Base-by-base conservation (phyloP, 2,888 invertebrate species). In the Pandemis corylana region DNA sequence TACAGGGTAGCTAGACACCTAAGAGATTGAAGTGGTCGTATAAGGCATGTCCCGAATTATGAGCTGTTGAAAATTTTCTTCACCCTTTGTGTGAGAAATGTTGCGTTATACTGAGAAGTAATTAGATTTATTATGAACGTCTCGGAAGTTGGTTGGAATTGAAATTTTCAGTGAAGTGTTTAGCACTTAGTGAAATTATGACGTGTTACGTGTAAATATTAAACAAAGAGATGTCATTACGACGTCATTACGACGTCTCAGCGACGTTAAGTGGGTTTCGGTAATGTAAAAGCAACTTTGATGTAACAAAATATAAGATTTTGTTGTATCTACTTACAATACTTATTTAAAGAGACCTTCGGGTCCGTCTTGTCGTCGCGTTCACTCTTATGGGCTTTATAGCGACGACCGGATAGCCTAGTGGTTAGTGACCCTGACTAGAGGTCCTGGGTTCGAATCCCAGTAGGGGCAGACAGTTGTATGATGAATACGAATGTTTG, bases 1-100 rank as follows among this genome's bases (percentile, higher is more conserved):
- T 46, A 74, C 42, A 44, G 67, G 67, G 62, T 68, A 28, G 72
- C 59, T 28, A 59, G 59, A 15, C 66, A 62, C 51, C 74, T 74
- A 69, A 74, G 74, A 74, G 74, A 74, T 74, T 74, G 74, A 74
- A 74, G 74, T 70, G 74, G 73, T 74, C 69, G 69, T 74, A 66
- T 61, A 66, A 65, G 74, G 66, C 74, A 70, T 74, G 74, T 70
- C 69, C 74, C 69, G 62, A 74, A 74, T 74, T 70, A 74, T 74
- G 74, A 74, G 69, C 65, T 74, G 72, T 68, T 72, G 74, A 70
- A 74, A 70, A 74, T 70, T 74, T 74, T 69, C 73, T 59, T 69
- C 74, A 70, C 44, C 65, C 69, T 74, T 74, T 74, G 74, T 65
- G 61, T 66, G 61, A 46, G 69, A 74, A 66, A 74, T 74, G 69